Evolutionary conservation across 1,140 invertebrate species (phyloP), one percentile per base, ranked within the genome.

Genomic region (Pseudomyrmex flavicornis): DNA sequence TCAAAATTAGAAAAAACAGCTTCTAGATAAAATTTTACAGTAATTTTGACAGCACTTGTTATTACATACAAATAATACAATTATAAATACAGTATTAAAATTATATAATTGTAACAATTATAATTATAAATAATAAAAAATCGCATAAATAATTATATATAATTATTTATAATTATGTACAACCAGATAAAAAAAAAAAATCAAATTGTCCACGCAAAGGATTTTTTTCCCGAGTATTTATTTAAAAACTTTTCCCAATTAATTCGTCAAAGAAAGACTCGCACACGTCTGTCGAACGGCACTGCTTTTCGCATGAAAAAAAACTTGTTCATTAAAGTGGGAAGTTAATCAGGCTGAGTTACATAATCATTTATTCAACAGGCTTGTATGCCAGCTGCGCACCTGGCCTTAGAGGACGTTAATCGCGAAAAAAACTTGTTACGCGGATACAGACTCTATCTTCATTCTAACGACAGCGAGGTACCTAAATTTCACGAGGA

Each of bases 401-500:
- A 97, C 93, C 96, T 99, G 93, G 99, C 99, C 10, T 95, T 99
- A 84, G 97, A 98, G 88, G 99, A 99, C 95, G 98, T 99, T 62
- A 99, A 99, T 95, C 96, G 96, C 46, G 95, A 97, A 86, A 96
- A 96, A 66, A 97, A 99, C 95, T 95, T 99, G 88, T 95, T 99
- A 82, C 97, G 98, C 52, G 98, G 98, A 46, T 99, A 99, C 93
- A 96, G 96, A 72, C 95, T 99, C 48, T 97, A 97, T 91, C 95
- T 99, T 86, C 98, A 99, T 93, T 98, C 97, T 95, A 99, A 99
- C 94, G 99, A 99, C 92, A 99, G 98, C 93, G 97, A 99, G 97
- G 99, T 99, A 35, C 35, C 35, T 35, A 35, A 95, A 96, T 93
- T 95, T 75, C 46, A 69, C 13, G 10, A 22, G 54, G 52, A 62